A percentile compares a stretch with the other conserved stretches of the same genome.
These are phyloP conservation scores for Chloroclystis v-ata DNA, from an alignment of 2,888 invertebrate species.

Conservation along the genomic window DNA sequence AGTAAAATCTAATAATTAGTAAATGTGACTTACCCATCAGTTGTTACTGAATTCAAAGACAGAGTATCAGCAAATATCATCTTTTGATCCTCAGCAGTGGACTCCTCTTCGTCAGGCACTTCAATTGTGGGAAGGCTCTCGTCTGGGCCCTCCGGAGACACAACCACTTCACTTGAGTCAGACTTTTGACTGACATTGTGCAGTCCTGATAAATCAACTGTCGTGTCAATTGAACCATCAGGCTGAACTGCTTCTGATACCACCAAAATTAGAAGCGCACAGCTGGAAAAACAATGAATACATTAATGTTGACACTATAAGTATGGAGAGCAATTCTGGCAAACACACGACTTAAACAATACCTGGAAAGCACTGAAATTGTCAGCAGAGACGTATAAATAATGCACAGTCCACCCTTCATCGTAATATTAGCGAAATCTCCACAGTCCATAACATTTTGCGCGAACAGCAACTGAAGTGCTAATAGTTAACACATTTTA, in stretches of 20 bases:
- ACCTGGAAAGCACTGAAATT: slow-evolving; percentile 80
- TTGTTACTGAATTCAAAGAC: slow-evolving; percentile 76
- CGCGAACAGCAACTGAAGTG: slow-evolving; percentile 44
- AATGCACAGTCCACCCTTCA: slow-evolving; percentile 79
- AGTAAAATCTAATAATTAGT: not conserved
- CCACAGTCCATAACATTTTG: slow-evolving; percentile 73
- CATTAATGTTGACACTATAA: not conserved
- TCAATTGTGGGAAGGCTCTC: slow-evolving; percentile 20
- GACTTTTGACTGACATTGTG: slow-evolving; percentile 65
- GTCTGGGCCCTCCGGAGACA: slow-evolving; percentile 3
- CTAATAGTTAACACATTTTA: slow-evolving; percentile 50
- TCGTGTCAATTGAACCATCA: slow-evolving; percentile 44
- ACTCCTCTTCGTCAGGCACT: slow-evolving; percentile 25
- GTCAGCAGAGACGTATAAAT: slow-evolving; percentile 80
- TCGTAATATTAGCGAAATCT: slow-evolving; percentile 73
- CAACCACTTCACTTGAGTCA: slow-evolving; percentile 23
- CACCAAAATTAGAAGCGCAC: slow-evolving; percentile 78
- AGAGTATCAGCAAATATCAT: slow-evolving; percentile 72
- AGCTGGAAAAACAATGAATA: slow-evolving; percentile 54
- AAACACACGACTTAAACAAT: slow-evolving; percentile 28
- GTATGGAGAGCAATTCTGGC: not conserved
- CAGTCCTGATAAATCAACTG: slow-evolving; percentile 63
- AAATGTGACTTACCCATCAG: slow-evolving; percentile 71
- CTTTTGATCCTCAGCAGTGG: slow-evolving; percentile 47
- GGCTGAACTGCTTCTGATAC: slow-evolving; percentile 75